Evolutionary conservation across 2,797 vertebrate species (phyloP), one percentile per base, ranked within the genome.

Genomic region (Cynodonichthys magdalenae): DNA sequence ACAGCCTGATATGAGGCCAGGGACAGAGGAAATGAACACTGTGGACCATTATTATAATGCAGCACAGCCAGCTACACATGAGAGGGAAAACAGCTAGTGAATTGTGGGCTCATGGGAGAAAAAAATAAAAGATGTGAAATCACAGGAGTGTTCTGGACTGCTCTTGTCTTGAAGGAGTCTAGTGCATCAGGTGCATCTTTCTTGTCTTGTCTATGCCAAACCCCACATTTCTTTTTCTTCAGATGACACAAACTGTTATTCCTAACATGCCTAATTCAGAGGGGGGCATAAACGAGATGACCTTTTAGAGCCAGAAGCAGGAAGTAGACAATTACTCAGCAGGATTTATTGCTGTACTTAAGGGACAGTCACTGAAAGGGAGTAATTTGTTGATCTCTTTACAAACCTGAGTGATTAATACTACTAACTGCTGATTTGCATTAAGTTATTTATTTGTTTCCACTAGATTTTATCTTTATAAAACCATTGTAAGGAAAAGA

Each of bases 21-120:
- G 74, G 71, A 88, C 66, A 46, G 52, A 74, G 78, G 81, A 81
- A 80, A 75, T 77, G 67, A 85, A 69, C 44, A 47, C 80, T 79
- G 75, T 80, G 71, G 67, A 66, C 68, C 78, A 47, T 54, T 59
- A 74, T 85, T 84, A 71, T 74, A 80, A 86, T 86, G 75, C 78
- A 80, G 55, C 66, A 54, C 52, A 71, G 68, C 59, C 18, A 1
- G 75, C 59, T 28, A 18, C 75, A 64, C 74, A 81, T 62, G 66
- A 81, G 79, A 75, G 75, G 58, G 42, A 82, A 75, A 70, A 81
- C 63, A 72, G 74, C 75, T 47, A 63, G 62, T 80, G 67, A 78
- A 51, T 63, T 80, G 57, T 71, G 42, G 70, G 63, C 80, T 81
- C 69, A 51, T 47, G 77, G 78, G 79, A 87, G 24, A 24, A 24